Evolutionary conservation across 2,797 vertebrate species (phyloP), one percentile per base, ranked within the genome.

Genomic region (Acridotheres tristis): DNA sequence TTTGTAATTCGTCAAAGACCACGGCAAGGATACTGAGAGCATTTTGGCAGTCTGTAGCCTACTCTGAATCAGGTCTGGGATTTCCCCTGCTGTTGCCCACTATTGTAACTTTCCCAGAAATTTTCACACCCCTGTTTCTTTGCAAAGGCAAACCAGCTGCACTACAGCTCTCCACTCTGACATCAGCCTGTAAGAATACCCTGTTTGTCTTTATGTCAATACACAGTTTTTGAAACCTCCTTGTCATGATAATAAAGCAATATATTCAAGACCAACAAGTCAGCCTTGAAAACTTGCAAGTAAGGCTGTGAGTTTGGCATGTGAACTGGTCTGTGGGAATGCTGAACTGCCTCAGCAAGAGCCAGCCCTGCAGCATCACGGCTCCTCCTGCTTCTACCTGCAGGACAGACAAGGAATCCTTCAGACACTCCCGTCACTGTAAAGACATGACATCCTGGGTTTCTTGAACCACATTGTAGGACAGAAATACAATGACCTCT

Each of bases 101-200:
- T 72, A 47, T 19, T 50, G 45, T 48, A 45, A 66, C 71, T 84
- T 84, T 40, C 69, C 32, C 40, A 81, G 72, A 86, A 94, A 58
- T 88, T 67, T 91, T 73, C 54, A 72, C 36, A 87, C 11, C 29
- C 62, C 42, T 21, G 5, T 74, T 85, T 79, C 80, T 77, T 74
- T 79, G 29, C 74, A 93, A 95, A 94, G 55, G 23, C 67, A 74
- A 77, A 85, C 22, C 82, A 92, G 43, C 72, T 85, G 82, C 53
- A 15, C 10, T 67, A 26, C 12, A n/a, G 10, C 36, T 83, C 11
- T 32, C 5, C 0, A 0, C 15, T 63, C 69, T 68, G 53, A 29
- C 45, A 48, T 47, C 57, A 63, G 45, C 61, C 84, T 57, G 34
- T 68, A 79, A 87, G 67, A 87, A 76, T 7, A 55, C 4, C 47